Conservation (phyloP, 1,140 invertebrate genomes). For the Polypedilum pembai region DNA sequence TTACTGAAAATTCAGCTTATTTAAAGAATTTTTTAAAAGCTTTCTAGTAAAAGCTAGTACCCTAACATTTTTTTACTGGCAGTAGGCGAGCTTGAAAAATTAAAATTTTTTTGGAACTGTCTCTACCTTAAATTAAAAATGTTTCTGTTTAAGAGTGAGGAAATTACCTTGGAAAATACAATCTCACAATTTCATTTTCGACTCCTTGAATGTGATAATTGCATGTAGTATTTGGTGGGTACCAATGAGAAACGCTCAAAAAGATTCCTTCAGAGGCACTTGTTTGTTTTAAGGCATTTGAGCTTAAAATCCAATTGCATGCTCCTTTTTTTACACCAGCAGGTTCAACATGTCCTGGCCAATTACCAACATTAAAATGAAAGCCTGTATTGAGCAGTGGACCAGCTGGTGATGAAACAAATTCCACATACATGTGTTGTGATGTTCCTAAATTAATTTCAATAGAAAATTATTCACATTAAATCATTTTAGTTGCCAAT, state of each 20-base stretch:
- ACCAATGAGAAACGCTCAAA: constrained; percentile 85
- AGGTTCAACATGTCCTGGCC: constrained; percentile 82
- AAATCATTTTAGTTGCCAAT: constrained; percentile 31
- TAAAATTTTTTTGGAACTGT: too few species aligned
- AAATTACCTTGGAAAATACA: constrained; percentile 74
- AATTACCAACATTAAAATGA: constrained; percentile 87
- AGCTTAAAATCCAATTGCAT: constrained; percentile 79
- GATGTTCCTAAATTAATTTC: constrained; percentile 54
- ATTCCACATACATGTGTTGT: constrained; percentile 82
- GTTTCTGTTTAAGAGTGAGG: neutral
- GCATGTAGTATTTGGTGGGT: constrained; percentile 82
- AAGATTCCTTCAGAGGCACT: constrained; percentile 79
- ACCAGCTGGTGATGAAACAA: constrained; percentile 79
- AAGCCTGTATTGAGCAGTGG: constrained; percentile 84
- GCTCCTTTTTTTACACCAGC: constrained; percentile 74
- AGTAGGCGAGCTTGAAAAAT: too few species aligned
- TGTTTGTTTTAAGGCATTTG: constrained; percentile 62
- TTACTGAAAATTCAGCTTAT: too few species aligned
- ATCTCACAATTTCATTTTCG: constrained; percentile 71
- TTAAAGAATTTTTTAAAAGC: too few species aligned
- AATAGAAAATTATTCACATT: neutral
- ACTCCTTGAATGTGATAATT: constrained; percentile 80
- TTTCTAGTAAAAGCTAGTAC: too few species aligned
- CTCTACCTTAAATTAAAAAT: too few species aligned
- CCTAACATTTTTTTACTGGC: too few species aligned